phyloP scores from a whole-genome alignment of 2,113 vertebrate genomes.

The Perccottus glenii region DNA sequence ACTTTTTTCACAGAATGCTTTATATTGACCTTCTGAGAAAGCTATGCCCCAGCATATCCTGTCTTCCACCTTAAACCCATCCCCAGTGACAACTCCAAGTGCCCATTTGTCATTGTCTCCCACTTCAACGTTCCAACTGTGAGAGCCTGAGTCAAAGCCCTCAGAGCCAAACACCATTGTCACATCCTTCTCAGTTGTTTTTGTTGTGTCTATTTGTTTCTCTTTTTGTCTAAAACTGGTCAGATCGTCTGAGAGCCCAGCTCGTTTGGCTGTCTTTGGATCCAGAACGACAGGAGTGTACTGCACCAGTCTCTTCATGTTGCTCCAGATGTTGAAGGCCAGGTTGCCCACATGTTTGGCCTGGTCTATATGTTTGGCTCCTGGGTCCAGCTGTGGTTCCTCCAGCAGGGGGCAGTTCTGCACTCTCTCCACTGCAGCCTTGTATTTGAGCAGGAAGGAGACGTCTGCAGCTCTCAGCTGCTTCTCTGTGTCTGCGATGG shows the following conservation, averaged over 20 bases:
- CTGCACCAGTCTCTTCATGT: neutral
- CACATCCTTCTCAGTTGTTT: too few species aligned
- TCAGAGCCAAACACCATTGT: too few species aligned
- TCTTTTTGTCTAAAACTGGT: slow-evolving; percentile 2
- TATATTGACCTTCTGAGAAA: neutral
- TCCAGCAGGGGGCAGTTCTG: neutral
- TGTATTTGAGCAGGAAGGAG: neutral
- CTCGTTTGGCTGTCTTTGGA: neutral
- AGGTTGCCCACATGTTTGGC: slow-evolving; percentile 1
- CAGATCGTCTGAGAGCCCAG: neutral
- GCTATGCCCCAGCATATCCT: neutral
- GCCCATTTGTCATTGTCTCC: neutral
- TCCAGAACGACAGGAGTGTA: slow-evolving; percentile 1
- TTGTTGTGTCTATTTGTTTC: too few species aligned
- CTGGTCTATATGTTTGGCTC: neutral
- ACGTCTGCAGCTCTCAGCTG: neutral
- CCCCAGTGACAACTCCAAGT: neutral
- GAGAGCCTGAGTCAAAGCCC: neutral
- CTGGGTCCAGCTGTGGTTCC: neutral
- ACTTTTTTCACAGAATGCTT: neutral
- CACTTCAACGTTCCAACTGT: neutral
- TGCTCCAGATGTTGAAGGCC: slow-evolving; percentile 3
- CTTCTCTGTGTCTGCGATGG: slow-evolving; percentile 1
- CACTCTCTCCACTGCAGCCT: slow-evolving; percentile 1
- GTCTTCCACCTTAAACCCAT: neutral